Percentiles rank a stretch among this genome's conserved stretches.
These are phyloP conservation scores for Sterrhoptilus dennistouni DNA, from an alignment of 2,113 vertebrate species.

Conservation along the genomic window DNA sequence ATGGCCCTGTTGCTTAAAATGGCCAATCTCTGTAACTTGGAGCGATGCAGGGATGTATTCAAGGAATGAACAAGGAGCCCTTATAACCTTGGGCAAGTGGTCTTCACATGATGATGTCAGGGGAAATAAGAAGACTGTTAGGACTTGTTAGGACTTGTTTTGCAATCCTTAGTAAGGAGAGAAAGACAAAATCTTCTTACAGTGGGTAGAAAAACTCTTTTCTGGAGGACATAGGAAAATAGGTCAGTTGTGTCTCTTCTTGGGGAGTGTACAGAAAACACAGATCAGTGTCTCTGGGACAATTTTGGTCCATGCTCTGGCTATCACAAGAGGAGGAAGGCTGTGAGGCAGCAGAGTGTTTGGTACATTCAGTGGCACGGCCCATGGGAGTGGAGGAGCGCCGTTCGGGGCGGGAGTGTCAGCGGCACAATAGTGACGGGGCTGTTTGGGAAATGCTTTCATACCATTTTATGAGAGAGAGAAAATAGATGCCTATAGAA, in stretches of 20 bases:
- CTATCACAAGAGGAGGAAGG: neutral
- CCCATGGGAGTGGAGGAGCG: neutral
- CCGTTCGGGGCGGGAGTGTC: rapidly evolving
- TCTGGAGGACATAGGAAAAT: neutral
- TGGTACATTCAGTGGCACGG: neutral
- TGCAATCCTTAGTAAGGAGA: neutral
- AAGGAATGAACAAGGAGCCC: neutral
- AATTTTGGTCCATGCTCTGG: neutral
- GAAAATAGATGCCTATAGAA: constrained; percentile 31
- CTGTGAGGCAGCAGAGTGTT: neutral
- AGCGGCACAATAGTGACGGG: neutral
- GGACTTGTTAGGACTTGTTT: neutral
- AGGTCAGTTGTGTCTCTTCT: neutral
- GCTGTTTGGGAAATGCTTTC: neutral
- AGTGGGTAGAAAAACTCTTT: neutral
- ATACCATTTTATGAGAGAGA: constrained; percentile 12
- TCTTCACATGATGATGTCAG: neutral
- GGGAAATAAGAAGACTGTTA: neutral
- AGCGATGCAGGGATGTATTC: neutral
- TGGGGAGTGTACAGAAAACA: neutral
- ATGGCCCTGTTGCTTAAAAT: neutral
- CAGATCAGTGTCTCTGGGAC: neutral
- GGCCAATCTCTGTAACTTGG: neutral
- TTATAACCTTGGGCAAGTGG: neutral
- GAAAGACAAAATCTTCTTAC: neutral